Conservation (phyloP, 2,888 invertebrate genomes). For the Stictocephala bisonia region DNA sequence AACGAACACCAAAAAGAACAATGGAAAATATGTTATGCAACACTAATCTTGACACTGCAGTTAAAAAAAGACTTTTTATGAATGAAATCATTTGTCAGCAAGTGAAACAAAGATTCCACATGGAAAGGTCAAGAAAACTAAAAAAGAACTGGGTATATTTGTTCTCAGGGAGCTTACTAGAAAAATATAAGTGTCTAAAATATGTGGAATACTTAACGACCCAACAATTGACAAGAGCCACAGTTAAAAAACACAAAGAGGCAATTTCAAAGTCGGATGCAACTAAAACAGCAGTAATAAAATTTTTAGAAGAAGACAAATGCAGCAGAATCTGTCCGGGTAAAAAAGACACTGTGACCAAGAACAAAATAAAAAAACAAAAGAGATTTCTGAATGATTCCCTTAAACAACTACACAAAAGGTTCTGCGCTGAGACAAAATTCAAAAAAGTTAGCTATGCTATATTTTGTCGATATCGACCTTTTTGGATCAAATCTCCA, state of each 20-base stretch:
- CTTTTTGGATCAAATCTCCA: constrained; percentile 42
- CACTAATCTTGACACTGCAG: not conserved
- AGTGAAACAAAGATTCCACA: constrained; percentile 3
- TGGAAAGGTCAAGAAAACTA: constrained; percentile 21
- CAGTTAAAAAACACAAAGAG: constrained; percentile 25
- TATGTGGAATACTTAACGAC: constrained; percentile 13
- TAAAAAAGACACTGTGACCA: constrained; percentile 25
- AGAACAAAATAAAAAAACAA: constrained; percentile 37
- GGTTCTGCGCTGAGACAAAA: not conserved
- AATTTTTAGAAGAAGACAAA: constrained; percentile 22
- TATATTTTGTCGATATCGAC: constrained; percentile 24
- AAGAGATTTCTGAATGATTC: constrained; percentile 36
- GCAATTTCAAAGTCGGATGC: constrained; percentile 1
- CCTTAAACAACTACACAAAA: not conserved
- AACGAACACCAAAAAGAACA: not conserved
- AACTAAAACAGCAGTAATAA: not conserved
- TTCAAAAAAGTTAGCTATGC: constrained; percentile 20
- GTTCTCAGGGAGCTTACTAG: not conserved
- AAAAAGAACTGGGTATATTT: constrained; percentile 28
- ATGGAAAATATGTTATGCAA: not conserved
- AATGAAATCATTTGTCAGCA: constrained; percentile 21
- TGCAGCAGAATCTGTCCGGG: constrained; percentile 36
- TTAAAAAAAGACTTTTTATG: constrained; percentile 21
- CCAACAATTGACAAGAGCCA: not conserved
- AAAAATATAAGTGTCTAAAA: constrained; percentile 24